Evolutionary conservation across 1,140 invertebrate genomes (phyloP), one percentile per base, ranked within the genome.

Genomic region (Augochlora pura): DNA sequence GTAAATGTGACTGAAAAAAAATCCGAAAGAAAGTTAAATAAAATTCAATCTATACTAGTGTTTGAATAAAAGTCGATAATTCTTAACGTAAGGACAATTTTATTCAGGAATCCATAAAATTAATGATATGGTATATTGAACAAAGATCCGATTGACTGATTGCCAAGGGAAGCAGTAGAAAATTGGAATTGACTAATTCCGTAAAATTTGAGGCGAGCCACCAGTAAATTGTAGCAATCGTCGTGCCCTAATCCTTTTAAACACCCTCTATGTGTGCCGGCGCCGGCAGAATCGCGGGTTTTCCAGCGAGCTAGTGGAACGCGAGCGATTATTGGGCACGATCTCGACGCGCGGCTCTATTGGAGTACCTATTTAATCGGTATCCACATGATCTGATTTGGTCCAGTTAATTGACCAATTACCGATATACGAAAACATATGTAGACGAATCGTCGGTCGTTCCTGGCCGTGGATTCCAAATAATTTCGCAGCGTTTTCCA

Each of bases 251-350:
- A 57, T 57, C 54, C 54, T 57, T 57, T 57, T n/a, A n/a, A n/a
- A 9, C 54, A 57, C 0, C 49, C 54, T 21, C 21, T n/a, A 54
- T n/a, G n/a, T 21, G n/a, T 67, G 54, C 72, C 80, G 66, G 80
- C 57, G 68, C 63, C 80, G 65, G 18, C 25, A 65, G 60, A 70
- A 71, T 71, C 83, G 82, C 59, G 72, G 67, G 75, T 75, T 84
- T 84, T 76, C 83, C 81, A 42, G 49, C 25, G 57, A 72, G 68
- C 77, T 64, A 75, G 72, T 72, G 46, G 32, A 52, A n/a, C 81
- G 46, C 39, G 27, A 80, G 27, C 46, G 77, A 68, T 82, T 83
- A 62, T 72, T 75, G 69, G 73, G 66, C 70, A 25, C 76, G 69
- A 64, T 79, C 66, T 79, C 80, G 60, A 78, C 73, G 39, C 60